Conservation (phyloP, 2,888 invertebrate genomes). For the Odontothrips loti region DNA sequence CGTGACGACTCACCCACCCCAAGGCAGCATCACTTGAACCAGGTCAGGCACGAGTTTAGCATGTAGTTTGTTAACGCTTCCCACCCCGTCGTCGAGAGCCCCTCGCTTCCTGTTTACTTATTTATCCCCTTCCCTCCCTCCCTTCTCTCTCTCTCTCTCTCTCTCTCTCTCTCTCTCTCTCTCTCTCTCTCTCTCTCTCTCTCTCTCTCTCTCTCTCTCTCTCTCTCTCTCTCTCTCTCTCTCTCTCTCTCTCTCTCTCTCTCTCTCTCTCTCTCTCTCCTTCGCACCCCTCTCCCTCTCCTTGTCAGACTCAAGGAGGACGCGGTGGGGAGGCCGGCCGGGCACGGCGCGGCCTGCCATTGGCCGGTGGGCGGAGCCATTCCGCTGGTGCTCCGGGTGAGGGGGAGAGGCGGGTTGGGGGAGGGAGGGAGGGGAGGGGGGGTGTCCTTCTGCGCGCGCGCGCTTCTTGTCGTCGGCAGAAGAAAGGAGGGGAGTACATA, state of each 20-base stretch:
- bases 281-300: background rate
- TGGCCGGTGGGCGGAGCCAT: constrained; percentile 16
- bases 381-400: background rate
- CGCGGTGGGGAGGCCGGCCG: background rate
- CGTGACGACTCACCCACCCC: too few relatives aligned
- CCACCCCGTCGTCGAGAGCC: background rate
- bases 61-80: too few relatives aligned
- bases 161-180: background rate
- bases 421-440: background rate
- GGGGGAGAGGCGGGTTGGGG: background rate
- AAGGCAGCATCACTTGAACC: too few relatives aligned
- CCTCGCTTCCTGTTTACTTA: background rate
- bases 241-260: background rate
- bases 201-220: background rate
- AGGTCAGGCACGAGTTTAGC: too few relatives aligned
- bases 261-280: background rate
- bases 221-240: background rate
- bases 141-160: background rate
- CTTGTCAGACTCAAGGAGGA: background rate
- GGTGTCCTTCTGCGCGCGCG: background rate
- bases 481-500: background rate
- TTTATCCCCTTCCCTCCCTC: background rate
- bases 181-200: constrained; percentile 1
- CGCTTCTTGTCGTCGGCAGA: background rate
- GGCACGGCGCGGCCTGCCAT: background rate